phyloP scores from a whole-genome alignment of 1,140 invertebrate genomes.

The Berghia stephanieae region DNA sequence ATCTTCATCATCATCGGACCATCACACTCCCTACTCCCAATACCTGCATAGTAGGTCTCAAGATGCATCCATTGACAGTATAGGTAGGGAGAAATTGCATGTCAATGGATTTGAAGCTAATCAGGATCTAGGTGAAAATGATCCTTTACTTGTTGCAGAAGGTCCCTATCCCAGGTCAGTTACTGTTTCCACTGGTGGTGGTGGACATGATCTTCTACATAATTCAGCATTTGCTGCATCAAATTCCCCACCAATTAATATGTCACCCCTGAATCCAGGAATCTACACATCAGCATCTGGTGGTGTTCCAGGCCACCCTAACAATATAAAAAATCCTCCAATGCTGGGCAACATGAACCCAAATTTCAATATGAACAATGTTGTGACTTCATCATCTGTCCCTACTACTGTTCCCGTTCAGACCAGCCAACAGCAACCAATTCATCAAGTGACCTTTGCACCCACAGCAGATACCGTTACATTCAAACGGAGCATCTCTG shows the following conservation, averaged over 20 bases:
- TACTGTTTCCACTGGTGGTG: background rate
- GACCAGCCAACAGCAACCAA: too few species aligned
- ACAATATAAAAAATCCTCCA: too few species aligned
- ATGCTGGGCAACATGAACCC: background rate
- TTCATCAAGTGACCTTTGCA: slow-evolving; percentile 10
- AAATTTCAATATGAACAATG: background rate
- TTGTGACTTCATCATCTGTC: background rate
- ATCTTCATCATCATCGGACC: background rate
- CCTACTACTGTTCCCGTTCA: background rate
- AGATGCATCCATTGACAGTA: too few species aligned
- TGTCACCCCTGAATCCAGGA: background rate
- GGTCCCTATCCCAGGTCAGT: too few species aligned
- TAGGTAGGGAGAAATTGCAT: slow-evolving; percentile 20
- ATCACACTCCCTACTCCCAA: background rate
- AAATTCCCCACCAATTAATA: background rate
- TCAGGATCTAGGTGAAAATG: slow-evolving; percentile 21
- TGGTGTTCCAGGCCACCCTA: too few species aligned
- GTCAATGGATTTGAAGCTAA: slow-evolving; percentile 14
- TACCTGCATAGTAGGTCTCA: too few species aligned
- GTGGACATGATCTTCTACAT: slow-evolving; percentile 1
- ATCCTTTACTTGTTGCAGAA: slow-evolving; percentile 21
- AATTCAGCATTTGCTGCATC: background rate
- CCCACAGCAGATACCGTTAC: slow-evolving; percentile 9
- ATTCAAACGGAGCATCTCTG: slow-evolving; percentile 24
- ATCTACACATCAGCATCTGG: background rate